phyloP scores from a whole-genome alignment of 2,888 invertebrate genomes.

The Chaetogeoica ovagalla region DNA sequence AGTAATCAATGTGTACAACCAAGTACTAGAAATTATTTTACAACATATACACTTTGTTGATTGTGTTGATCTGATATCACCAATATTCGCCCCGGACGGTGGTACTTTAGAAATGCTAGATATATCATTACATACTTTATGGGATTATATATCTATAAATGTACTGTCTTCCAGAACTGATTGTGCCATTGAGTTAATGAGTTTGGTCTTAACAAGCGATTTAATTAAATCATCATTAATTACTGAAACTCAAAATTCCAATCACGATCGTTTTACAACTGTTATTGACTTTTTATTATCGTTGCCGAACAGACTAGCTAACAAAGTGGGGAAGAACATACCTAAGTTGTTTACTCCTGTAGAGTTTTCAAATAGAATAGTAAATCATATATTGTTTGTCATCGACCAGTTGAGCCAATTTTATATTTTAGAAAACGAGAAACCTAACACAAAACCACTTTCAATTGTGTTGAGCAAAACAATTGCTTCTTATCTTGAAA shows the following conservation, averaged over 20 bases:
- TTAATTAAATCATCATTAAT: slow-evolving; percentile 49
- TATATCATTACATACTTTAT: slow-evolving; percentile 34
- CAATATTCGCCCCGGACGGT: slow-evolving; percentile 53
- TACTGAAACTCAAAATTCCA: slow-evolving; percentile 39
- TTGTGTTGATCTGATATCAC: slow-evolving; percentile 7
- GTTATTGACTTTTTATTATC: slow-evolving; percentile 67
- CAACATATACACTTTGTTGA: slow-evolving; percentile 26
- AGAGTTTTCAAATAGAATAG: slow-evolving; percentile 65
- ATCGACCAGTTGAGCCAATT: slow-evolving; percentile 66
- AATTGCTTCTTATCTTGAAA: slow-evolving; percentile 44
- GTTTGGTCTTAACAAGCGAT: slow-evolving; percentile 49
- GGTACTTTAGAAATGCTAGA: slow-evolving; percentile 47
- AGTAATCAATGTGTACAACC: slow-evolving; percentile 36
- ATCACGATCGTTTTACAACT: slow-evolving; percentile 32
- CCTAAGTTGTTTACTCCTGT: slow-evolving; percentile 66
- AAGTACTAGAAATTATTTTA: slow-evolving; percentile 33
- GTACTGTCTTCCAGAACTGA: slow-evolving; percentile 42
- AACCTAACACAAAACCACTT: slow-evolving; percentile 60
- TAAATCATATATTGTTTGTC: slow-evolving; percentile 66
- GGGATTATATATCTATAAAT: slow-evolving; percentile 38
- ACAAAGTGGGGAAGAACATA: slow-evolving; percentile 65
- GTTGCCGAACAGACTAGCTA: slow-evolving; percentile 73
- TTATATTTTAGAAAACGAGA: slow-evolving; percentile 51
- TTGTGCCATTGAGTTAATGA: slow-evolving; percentile 35
- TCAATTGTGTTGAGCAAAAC: slow-evolving; percentile 50